phyloP scores from a whole-genome alignment of 2,888 invertebrate species.

The Ryuthela nishihirai region DNA sequence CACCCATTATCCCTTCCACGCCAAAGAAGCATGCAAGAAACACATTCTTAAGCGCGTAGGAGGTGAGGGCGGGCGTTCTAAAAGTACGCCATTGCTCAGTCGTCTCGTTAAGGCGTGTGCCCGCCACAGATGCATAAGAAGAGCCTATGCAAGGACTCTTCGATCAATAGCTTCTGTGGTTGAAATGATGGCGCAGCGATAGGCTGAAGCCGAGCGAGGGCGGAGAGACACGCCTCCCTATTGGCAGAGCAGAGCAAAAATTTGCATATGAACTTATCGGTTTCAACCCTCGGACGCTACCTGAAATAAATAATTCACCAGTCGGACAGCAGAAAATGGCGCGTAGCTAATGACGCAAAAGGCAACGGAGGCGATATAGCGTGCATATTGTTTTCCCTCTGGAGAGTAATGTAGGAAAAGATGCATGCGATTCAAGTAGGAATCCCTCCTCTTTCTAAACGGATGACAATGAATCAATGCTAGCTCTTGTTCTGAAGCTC shows the following conservation, averaged over 20 bases:
- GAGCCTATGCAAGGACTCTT: conserved; percentile 31
- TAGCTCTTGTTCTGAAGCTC: no score
- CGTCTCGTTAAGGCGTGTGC: no score
- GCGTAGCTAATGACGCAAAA: neutral
- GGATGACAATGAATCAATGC: conserved; percentile 37
- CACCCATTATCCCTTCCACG: no score
- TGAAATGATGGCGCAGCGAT: conserved; percentile 37
- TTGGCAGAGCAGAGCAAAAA: conserved; percentile 35
- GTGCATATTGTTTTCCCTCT: conserved; percentile 35
- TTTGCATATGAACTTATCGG: conserved; percentile 37
- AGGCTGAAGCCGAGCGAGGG: conserved; percentile 31
- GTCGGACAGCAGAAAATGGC: neutral
- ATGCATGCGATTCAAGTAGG: conserved; percentile 11
- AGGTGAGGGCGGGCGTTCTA: no score
- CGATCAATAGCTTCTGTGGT: conserved; percentile 37
- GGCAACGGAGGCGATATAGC: conserved; percentile 34
- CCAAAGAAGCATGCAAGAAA: no score
- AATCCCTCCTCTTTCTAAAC: conserved; percentile 29
- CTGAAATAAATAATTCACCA: conserved; percentile 34
- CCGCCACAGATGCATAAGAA: conserved; percentile 38
- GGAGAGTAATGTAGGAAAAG: no score
- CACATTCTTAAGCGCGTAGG: no score
- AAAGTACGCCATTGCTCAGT: no score
- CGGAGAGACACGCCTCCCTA: conserved; percentile 24
- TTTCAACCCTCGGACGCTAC: conserved; percentile 34